Evolutionary conservation across 2,888 invertebrate species (phyloP).

Genomic region (Horisme vitalbata): DNA sequence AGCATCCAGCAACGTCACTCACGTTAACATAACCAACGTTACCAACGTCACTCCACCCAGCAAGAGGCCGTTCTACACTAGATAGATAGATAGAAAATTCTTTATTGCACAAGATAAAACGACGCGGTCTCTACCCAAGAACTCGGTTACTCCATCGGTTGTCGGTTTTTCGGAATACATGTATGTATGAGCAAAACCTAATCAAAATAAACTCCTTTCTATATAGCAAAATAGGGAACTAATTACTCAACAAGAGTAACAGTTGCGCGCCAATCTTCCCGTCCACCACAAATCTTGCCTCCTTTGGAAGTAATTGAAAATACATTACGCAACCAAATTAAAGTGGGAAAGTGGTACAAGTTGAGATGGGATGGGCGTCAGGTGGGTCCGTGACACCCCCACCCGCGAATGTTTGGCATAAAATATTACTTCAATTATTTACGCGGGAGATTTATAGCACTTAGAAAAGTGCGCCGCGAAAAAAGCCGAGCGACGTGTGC

Average conservation of each 20-base stretch:
- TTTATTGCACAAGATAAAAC: no score
- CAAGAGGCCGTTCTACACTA: no score
- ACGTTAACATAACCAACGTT: no score
- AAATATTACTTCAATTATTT: slow-evolving; percentile 85
- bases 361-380: slow-evolving; percentile 71
- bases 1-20: no score
- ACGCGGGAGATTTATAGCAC: slow-evolving; percentile 82
- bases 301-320: slow-evolving; percentile 81
- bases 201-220: not conserved
- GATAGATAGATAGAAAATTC: no score
- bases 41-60: no score
- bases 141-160: not conserved
- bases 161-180: no score
- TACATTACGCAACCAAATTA: slow-evolving; percentile 83
- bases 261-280: slow-evolving; percentile 73
- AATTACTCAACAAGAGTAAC: slow-evolving; percentile 72
- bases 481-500: slow-evolving; percentile 81
- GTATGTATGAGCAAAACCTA: no score
- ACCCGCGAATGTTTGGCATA: slow-evolving; percentile 82
- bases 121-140: no score
- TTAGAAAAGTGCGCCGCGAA: slow-evolving; percentile 82
- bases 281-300: slow-evolving; percentile 77
- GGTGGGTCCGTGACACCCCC: slow-evolving; percentile 73
- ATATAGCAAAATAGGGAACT: slow-evolving; percentile 47
- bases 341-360: slow-evolving; percentile 81